These are phyloP conservation scores for Oxyruncus cristatus DNA, from an alignment of 2,113 vertebrate genomes.

Conservation along the genomic window DNA sequence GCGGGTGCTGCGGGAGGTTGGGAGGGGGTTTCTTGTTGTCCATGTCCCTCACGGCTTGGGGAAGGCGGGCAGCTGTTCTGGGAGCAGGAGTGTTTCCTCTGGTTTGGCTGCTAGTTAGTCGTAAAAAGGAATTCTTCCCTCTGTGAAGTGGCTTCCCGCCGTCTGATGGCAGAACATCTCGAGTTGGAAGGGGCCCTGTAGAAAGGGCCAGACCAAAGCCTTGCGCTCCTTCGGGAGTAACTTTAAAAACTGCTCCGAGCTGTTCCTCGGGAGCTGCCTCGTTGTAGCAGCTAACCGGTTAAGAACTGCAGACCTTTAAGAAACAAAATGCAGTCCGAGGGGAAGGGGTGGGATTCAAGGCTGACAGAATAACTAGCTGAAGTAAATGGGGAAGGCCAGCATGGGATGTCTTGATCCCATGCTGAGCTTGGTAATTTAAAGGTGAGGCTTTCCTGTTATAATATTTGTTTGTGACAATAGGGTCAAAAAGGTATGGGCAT, in stretches of 20 bases:
- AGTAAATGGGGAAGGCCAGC: background rate
- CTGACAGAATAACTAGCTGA: background rate
- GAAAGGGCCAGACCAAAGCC: background rate
- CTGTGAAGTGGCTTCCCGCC: background rate
- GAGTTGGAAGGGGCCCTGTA: background rate
- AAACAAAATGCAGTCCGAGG: fast-evolving
- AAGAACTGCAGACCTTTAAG: background rate
- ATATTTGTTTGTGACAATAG: background rate
- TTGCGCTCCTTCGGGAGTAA: background rate
- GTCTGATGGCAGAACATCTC: background rate
- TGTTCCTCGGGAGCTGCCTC: background rate
- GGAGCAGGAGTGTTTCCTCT: fast-evolving
- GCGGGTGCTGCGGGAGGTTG: fast-evolving
- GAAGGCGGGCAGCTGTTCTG: no score
- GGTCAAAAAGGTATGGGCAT: background rate
- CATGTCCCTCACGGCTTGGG: fast-evolving
- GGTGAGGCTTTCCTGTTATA: background rate
- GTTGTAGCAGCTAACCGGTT: background rate
- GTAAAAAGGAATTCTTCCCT: background rate
- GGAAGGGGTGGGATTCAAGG: background rate
- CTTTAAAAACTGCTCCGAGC: background rate
- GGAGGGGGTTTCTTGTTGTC: fast-evolving
- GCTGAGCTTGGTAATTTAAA: background rate
- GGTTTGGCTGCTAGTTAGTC: background rate
- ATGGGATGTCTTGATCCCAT: background rate